Percentiles rank a stretch among this genome's conserved stretches.
These are phyloP conservation scores for Melanotaenia trifasciata DNA, from an alignment of 2,797 vertebrate genomes.

Conservation along the genomic window DNA sequence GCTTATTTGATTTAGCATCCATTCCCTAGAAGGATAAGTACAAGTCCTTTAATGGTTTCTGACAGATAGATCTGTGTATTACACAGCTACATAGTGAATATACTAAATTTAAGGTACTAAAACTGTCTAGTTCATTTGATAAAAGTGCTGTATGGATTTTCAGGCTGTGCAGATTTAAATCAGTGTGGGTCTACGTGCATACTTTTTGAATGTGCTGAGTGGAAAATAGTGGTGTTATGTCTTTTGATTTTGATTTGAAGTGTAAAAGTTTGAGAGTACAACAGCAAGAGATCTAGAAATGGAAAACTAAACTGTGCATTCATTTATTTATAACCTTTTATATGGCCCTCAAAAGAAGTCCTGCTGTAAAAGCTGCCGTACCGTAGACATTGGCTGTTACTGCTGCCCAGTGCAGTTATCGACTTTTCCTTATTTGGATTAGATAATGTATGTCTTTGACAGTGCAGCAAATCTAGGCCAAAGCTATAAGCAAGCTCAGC, in stretches of 20 bases:
- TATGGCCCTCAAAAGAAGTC: conserved; percentile 29
- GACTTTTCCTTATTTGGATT: conserved; percentile 73
- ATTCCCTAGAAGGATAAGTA: conserved; percentile 53
- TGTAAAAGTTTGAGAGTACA: conserved; percentile 14
- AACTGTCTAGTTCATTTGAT: conserved; percentile 51
- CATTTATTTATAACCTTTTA: conserved; percentile 30
- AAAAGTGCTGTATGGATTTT: conserved; percentile 46
- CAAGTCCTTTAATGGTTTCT: conserved; percentile 60
- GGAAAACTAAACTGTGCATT: conserved; percentile 40
- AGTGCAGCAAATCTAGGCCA: conserved; percentile 78
- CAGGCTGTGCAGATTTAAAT: conserved; percentile 38
- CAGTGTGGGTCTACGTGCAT: conserved; percentile 15
- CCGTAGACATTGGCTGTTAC: conserved; percentile 37
- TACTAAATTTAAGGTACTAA: conserved; percentile 43
- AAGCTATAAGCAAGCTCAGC: conserved; percentile 71
- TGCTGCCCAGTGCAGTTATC: conserved; percentile 55
- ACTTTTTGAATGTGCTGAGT: conserved; percentile 31
- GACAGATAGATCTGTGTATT: conserved; percentile 63
- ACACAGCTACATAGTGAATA: conserved; percentile 34
- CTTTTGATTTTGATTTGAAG: conserved; percentile 21
- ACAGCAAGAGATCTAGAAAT: conserved; percentile 38
- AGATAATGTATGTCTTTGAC: conserved; percentile 76
- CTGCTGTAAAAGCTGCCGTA: conserved; percentile 61
- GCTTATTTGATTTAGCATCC: conserved; percentile 65
- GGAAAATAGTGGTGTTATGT: conserved; percentile 31